Percentiles rank a stretch among this genome's conserved stretches.
Conservation (phyloP, 2,797 vertebrate genomes). For the Distichodus sexfasciatus region DNA sequence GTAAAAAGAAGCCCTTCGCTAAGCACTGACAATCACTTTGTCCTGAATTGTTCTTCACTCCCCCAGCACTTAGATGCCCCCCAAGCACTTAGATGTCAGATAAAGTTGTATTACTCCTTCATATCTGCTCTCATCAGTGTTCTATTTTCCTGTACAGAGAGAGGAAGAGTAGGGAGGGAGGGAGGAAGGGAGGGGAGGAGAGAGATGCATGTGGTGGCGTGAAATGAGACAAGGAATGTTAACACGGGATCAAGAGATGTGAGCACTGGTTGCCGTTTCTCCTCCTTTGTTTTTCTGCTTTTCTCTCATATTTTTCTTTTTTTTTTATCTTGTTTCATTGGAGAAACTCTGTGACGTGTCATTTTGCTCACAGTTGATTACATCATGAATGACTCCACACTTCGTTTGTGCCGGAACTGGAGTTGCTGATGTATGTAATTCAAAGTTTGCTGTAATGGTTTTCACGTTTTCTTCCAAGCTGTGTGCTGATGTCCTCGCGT, state of each 20-base stretch:
- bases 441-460: too few relatives aligned
- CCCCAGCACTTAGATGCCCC: neutral
- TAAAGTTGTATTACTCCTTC: conserved; percentile 41
- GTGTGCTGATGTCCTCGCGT: neutral
- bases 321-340: neutral
- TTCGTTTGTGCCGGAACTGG: neutral
- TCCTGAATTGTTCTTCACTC: conserved; percentile 3
- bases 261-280: neutral
- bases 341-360: neutral
- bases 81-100: conserved; percentile 37
- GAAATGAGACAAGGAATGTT: conserved; percentile 36
- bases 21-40: neutral
- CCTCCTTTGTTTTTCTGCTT: neutral
- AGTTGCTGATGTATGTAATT: neutral
- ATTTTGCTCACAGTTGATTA: neutral
- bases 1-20: neutral
- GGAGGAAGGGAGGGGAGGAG: conserved; percentile 1
- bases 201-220: conserved; percentile 23
- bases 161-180: neutral
- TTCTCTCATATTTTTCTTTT: neutral
- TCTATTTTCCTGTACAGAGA: conserved; percentile 54
- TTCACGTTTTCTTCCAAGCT: neutral
- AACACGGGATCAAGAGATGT: conserved; percentile 37
- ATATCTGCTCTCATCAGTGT: conserved; percentile 37
- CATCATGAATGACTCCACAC: neutral